Evolutionary conservation across 1,140 invertebrate species (phyloP).

Genomic region (Platyura marginata): DNA sequence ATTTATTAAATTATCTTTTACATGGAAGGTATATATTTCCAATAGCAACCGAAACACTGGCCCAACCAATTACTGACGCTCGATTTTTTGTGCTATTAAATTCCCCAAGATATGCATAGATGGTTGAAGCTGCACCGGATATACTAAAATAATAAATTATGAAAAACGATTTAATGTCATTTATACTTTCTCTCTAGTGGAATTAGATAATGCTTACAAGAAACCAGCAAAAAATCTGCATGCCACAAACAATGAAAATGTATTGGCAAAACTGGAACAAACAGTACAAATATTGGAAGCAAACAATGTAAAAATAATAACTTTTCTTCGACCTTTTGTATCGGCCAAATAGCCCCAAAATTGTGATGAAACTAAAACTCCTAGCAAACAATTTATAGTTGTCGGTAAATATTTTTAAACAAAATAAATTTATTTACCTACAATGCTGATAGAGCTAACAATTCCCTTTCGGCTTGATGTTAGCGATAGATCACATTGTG

Average conservation of each 20-base stretch:
- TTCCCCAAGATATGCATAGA: constrained; percentile 23
- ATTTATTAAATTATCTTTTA: constrained; percentile 5
- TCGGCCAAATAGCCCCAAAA: constrained; percentile 69
- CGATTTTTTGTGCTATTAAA: constrained; percentile 13
- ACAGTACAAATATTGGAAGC: constrained; percentile 43
- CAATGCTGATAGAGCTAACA: neutral
- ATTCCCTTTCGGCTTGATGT: neutral
- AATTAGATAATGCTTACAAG: neutral
- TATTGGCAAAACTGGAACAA: constrained; percentile 38
- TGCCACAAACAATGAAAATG: neutral
- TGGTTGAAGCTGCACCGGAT: constrained; percentile 19
- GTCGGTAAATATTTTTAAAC: too few relatives aligned
- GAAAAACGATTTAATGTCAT: neutral
- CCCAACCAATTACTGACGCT: constrained; percentile 17
- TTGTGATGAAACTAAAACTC: constrained; percentile 37
- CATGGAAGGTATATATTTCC: constrained; percentile 23
- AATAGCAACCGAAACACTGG: constrained; percentile 24
- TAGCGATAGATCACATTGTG: neutral
- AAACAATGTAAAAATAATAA: constrained; percentile 46
- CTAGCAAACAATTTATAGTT: too few relatives aligned
- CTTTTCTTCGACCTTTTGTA: constrained; percentile 43
- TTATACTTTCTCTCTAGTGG: neutral
- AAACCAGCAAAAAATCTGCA: neutral
- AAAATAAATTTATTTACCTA: too few relatives aligned
- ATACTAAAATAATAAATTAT: constrained; percentile 10